Evolutionary conservation across 2,113 vertebrate species (phyloP).

Genomic region (Raja brachyura): DNA sequence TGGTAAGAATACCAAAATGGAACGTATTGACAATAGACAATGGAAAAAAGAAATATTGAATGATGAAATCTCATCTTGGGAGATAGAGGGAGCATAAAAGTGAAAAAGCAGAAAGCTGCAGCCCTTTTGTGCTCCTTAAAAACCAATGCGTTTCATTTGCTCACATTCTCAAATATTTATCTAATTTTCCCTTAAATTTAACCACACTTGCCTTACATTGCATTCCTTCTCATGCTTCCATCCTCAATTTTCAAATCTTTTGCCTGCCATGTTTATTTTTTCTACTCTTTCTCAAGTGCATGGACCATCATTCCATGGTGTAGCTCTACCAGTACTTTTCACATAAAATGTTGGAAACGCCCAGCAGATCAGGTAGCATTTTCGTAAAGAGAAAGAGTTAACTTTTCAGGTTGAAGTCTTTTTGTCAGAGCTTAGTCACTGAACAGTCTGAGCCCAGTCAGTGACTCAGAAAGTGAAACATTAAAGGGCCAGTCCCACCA

Average conservation of each 20-base stretch:
- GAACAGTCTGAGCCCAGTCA: too few relatives aligned
- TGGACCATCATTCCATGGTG: background rate
- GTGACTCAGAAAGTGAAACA: too few relatives aligned
- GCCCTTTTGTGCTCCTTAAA: background rate
- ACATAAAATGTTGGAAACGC: background rate
- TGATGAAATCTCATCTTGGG: background rate
- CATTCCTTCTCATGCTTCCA: background rate
- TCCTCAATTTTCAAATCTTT: background rate
- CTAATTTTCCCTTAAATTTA: background rate
- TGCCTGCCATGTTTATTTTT: background rate
- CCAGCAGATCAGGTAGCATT: too few relatives aligned
- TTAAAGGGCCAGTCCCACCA: too few relatives aligned
- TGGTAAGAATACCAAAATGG: conserved; percentile 66
- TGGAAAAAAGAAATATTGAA: background rate
- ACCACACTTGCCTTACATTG: background rate
- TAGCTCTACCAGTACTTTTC: background rate
- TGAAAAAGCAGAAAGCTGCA: background rate
- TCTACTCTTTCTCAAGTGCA: background rate
- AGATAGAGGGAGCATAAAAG: background rate
- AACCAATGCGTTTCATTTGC: background rate
- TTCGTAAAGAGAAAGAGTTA: too few relatives aligned
- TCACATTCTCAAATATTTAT: conserved; percentile 10
- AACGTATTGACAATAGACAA: background rate
- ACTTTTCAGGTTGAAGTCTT: too few relatives aligned
- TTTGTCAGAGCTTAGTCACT: too few relatives aligned